Evolutionary conservation across 2,113 vertebrate species (phyloP).

Genomic region (Dromaius novaehollandiae): DNA sequence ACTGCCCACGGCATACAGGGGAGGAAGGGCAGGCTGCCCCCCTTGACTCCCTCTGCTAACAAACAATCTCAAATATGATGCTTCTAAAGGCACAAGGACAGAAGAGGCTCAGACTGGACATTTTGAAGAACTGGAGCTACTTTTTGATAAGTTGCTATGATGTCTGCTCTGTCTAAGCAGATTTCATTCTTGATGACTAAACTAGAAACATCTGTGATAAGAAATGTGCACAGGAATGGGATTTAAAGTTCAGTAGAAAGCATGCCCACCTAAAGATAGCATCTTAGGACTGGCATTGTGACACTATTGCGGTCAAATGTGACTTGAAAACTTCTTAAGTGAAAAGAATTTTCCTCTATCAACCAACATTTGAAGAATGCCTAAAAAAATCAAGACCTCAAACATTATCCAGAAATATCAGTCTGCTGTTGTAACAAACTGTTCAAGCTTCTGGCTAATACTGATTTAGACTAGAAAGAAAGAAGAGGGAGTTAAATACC

Average conservation of each 20-base stretch:
- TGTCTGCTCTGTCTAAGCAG: neutral
- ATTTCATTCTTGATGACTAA: neutral
- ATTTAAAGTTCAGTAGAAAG: neutral
- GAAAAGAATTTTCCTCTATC: neutral
- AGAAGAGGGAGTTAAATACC: neutral
- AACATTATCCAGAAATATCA: neutral
- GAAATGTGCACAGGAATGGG: neutral
- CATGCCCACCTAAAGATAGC: neutral
- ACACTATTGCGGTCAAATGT: neutral
- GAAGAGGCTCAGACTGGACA: accelerated
- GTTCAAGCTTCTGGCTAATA: neutral
- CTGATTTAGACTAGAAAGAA: neutral
- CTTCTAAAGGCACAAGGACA: accelerated
- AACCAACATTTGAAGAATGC: neutral
- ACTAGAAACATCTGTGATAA: neutral
- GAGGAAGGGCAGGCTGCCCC: accelerated
- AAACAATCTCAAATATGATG: neutral
- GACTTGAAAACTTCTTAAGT: neutral
- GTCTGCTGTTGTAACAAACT: neutral
- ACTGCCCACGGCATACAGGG: neutral
- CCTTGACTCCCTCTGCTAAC: accelerated
- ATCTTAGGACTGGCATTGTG: neutral
- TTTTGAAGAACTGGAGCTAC: neutral
- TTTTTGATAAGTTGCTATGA: accelerated
- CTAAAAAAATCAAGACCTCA: neutral